Percentiles rank a stretch among this genome's conserved stretches.
Conservation (phyloP, 2,888 invertebrate genomes). For the Eustalomyia histrio region DNA sequence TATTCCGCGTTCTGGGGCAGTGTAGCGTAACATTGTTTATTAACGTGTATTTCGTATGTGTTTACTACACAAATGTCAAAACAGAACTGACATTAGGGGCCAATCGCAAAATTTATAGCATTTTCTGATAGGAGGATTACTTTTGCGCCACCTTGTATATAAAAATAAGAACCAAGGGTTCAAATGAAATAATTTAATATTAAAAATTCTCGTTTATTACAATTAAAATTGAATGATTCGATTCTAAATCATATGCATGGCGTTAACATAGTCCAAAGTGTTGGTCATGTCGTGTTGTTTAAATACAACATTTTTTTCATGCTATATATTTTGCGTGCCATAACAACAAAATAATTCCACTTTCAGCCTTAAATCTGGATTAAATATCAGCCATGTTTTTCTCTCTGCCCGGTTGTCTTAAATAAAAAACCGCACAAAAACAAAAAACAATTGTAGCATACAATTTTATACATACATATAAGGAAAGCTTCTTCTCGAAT, state of each 20-base stretch:
- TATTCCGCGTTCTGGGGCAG: too few species aligned
- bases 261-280: neutral
- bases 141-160: too few species aligned
- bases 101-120: too few species aligned
- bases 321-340: slow-evolving; percentile 59
- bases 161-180: too few species aligned
- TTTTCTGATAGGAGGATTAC: too few species aligned
- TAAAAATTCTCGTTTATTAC: too few species aligned
- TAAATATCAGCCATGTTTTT: slow-evolving; percentile 56
- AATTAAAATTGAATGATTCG: neutral
- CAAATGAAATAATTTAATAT: too few species aligned
- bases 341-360: slow-evolving; percentile 50
- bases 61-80: too few species aligned
- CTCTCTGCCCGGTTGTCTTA: slow-evolving; percentile 11
- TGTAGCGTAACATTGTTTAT: too few species aligned
- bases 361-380: slow-evolving; percentile 64
- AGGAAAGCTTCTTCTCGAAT: slow-evolving; percentile 50
- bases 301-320: slow-evolving; percentile 10
- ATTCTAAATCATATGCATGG: neutral
- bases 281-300: slow-evolving; percentile 39
- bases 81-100: too few species aligned
- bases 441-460: slow-evolving; percentile 41
- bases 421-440: slow-evolving; percentile 47
- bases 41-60: too few species aligned
- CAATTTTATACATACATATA: slow-evolving; percentile 24